Evolutionary conservation across 2,888 invertebrate species (phyloP).

Genomic region (Rhagium mordax): DNA sequence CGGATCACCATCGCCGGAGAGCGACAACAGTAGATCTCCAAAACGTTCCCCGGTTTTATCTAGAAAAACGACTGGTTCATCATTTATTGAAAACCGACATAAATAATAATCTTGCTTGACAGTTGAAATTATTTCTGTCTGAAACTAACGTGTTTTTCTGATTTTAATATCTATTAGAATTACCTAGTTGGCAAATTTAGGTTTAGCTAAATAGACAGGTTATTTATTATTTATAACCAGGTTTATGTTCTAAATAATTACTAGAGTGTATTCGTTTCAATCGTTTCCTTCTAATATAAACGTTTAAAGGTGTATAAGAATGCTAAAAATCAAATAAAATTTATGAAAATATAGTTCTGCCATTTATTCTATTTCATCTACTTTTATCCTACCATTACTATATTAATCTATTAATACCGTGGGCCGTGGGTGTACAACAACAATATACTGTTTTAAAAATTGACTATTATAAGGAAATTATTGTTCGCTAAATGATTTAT

Average conservation of each 20-base stretch:
- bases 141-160: neutral
- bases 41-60: slow-evolving; percentile 70
- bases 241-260: neutral
- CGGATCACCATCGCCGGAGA: slow-evolving; percentile 82
- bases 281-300: neutral
- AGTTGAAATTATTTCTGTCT: neutral
- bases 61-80: slow-evolving; percentile 39
- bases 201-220: slow-evolving; percentile 7
- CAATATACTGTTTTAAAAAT: no score
- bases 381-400: no score
- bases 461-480: no score
- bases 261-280: no score
- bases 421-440: no score
- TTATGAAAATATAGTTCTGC: neutral
- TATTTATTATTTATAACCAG: neutral
- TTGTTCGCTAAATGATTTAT: no score
- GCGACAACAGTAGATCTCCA: slow-evolving; percentile 71
- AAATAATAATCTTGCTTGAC: neutral
- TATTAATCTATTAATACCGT: no score
- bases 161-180: neutral
- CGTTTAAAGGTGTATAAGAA: neutral
- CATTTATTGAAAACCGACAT: slow-evolving; percentile 2
- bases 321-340: neutral
- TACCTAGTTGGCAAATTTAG: slow-evolving; percentile 1
- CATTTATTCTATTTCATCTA: neutral